A percentile compares a stretch with the other conserved stretches of the same genome.
These are phyloP conservation scores for Brachirus orientalis DNA, from an alignment of 2,113 vertebrate species.

Conservation along the genomic window DNA sequence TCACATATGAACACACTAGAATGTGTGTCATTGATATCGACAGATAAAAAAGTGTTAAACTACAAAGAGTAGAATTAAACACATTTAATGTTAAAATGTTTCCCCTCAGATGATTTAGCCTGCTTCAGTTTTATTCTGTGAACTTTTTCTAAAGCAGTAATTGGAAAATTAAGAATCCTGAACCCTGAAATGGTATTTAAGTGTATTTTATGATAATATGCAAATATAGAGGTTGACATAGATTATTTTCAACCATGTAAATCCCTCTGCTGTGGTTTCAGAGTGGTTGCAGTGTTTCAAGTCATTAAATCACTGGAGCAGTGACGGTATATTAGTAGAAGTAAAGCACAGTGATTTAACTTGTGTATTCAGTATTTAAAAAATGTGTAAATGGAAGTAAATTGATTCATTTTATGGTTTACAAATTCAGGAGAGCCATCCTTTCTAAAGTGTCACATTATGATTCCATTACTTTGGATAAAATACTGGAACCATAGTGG, in stretches of 20 bases:
- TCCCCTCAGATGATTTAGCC: constrained; percentile 16
- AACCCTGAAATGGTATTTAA: neutral
- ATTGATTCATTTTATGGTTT: neutral
- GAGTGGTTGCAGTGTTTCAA: constrained; percentile 12
- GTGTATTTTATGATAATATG: constrained; percentile 3
- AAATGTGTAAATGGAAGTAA: neutral
- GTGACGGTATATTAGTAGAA: neutral
- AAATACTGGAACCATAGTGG: neutral
- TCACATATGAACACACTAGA: neutral
- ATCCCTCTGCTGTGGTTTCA: neutral
- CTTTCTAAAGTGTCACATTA: neutral
- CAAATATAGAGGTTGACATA: constrained; percentile 2
- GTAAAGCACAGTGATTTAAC: neutral
- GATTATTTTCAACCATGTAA: constrained; percentile 12
- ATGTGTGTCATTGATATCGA: constrained; percentile 20
- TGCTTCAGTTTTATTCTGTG: constrained; percentile 15
- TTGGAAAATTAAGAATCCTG: constrained; percentile 1
- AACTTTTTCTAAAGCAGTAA: constrained; percentile 33
- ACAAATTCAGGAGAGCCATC: too few relatives aligned
- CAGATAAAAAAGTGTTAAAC: constrained; percentile 21
- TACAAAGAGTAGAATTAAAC: constrained; percentile 30
- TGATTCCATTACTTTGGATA: neutral
- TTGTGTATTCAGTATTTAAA: neutral
- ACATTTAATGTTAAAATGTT: too few relatives aligned
- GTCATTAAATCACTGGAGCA: neutral